Evolutionary conservation across 2,888 invertebrate species (phyloP).

Genomic region (Pheosia gnoma): DNA sequence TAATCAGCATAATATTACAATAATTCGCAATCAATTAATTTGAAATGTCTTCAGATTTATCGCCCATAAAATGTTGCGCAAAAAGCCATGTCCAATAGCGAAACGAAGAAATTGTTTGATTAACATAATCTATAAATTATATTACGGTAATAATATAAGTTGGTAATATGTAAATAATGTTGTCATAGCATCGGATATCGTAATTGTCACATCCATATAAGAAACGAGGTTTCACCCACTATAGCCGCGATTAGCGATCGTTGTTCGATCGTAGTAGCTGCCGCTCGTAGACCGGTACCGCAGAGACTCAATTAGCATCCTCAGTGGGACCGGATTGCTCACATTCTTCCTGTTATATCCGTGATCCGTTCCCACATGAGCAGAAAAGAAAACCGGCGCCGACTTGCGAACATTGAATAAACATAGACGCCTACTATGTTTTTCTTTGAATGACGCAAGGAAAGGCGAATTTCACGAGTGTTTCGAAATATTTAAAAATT

Average conservation of each 20-base stretch:
- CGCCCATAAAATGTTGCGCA: slow-evolving; percentile 2
- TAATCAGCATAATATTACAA: not conserved
- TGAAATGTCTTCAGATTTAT: not conserved
- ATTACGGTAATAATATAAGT: not conserved
- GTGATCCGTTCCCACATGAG: slow-evolving; percentile 61
- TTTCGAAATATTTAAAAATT: slow-evolving; percentile 41
- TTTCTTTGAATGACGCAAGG: slow-evolving; percentile 38
- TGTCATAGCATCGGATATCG: not conserved
- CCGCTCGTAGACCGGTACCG: slow-evolving; percentile 51
- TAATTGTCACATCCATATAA: slow-evolving; percentile 2
- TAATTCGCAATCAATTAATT: slow-evolving; percentile 1
- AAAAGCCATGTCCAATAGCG: not conserved
- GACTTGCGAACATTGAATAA: slow-evolving; percentile 22
- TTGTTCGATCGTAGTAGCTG: slow-evolving; percentile 45
- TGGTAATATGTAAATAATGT: not conserved
- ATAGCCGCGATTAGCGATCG: not conserved
- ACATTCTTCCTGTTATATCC: slow-evolving; percentile 66
- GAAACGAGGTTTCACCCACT: not conserved
- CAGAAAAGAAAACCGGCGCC: slow-evolving; percentile 44
- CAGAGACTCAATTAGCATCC: slow-evolving; percentile 69
- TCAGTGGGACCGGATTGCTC: slow-evolving; percentile 63
- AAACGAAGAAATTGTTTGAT: not conserved
- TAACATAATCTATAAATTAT: slow-evolving; percentile 1
- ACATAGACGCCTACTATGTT: slow-evolving; percentile 44
- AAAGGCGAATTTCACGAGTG: slow-evolving; percentile 47